Evolutionary conservation across 2,113 vertebrate genomes (phyloP).

Genomic region (Lophura nycthemera): DNA sequence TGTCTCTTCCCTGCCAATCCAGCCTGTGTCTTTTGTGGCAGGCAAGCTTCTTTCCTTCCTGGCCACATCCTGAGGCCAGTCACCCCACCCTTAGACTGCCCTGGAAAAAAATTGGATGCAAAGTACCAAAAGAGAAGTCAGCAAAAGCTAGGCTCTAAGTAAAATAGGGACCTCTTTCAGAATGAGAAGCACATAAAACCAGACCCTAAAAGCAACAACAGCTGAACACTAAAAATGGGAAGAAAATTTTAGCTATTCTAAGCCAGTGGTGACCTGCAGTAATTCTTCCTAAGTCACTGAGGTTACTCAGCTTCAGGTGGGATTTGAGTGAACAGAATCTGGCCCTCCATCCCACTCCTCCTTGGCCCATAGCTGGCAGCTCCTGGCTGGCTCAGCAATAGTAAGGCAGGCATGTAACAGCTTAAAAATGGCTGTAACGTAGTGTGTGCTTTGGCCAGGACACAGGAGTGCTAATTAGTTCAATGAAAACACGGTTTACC

Average conservation of each 20-base stretch:
- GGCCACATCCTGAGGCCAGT: not conserved
- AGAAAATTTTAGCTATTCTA: not conserved
- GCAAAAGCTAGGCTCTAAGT: not conserved
- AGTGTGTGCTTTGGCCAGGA: not conserved
- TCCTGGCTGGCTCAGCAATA: conserved; percentile 2
- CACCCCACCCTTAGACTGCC: not conserved
- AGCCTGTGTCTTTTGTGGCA: not conserved
- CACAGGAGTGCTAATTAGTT: conserved; percentile 22
- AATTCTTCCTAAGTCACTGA: not conserved
- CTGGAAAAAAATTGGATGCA: not conserved
- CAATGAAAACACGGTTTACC: conserved; percentile 18
- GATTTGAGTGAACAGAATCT: not conserved
- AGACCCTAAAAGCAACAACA: not conserved
- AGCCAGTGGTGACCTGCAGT: not conserved
- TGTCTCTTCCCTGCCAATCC: not conserved
- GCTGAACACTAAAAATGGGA: not conserved
- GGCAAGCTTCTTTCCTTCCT: not conserved
- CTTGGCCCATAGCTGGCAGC: not conserved
- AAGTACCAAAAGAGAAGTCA: not conserved
- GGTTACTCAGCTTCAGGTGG: not conserved
- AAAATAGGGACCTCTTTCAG: not conserved
- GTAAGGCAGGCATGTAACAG: not conserved
- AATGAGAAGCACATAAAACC: not conserved
- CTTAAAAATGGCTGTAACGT: conserved; percentile 5
- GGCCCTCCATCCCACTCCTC: not conserved